Conservation (phyloP, 1,140 invertebrate species). For the Meloidogyne floridensis region DNA sequence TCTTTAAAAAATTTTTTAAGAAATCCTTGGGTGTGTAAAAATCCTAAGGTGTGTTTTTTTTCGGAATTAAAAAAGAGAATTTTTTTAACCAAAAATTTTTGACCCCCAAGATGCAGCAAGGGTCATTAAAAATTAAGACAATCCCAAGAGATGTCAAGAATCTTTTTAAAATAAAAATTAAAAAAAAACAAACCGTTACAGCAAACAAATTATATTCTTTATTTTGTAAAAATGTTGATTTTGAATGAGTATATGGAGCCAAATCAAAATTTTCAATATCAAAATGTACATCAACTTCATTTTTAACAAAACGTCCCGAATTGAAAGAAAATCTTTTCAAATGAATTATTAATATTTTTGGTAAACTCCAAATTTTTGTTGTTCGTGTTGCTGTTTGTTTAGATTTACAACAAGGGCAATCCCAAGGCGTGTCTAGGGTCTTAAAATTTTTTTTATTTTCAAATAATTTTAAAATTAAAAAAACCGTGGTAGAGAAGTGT, state of each 20-base stretch:
- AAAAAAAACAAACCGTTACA: constrained; percentile 36
- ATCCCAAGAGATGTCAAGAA: too few relatives aligned
- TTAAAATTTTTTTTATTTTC: too few relatives aligned
- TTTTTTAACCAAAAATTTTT: too few relatives aligned
- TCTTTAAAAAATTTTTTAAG: too few relatives aligned
- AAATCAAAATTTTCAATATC: constrained; percentile 36
- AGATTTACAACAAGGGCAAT: constrained; percentile 36
- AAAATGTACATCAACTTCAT: constrained; percentile 45
- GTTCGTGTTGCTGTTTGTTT: constrained; percentile 34
- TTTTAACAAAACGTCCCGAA: constrained; percentile 46
- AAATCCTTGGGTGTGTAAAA: too few relatives aligned
- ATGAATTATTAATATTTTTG: constrained; percentile 42
- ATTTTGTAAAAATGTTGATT: constrained; percentile 17
- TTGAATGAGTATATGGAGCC: constrained; percentile 37
- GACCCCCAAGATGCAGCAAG: too few relatives aligned
- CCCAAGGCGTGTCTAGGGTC: constrained; percentile 34
- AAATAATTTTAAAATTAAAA: too few relatives aligned
- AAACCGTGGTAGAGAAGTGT: constrained; percentile 29
- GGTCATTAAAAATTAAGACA: too few relatives aligned
- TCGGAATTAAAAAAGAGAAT: too few relatives aligned
- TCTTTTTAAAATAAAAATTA: too few relatives aligned
- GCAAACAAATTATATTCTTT: constrained; percentile 44
- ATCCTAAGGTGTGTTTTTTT: too few relatives aligned
- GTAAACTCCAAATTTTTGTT: constrained; percentile 43
- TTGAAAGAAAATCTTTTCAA: constrained; percentile 47